These are phyloP conservation scores for Zaprionus taronus DNA, from an alignment of 1,140 invertebrate genomes.

Conservation along the genomic window DNA sequence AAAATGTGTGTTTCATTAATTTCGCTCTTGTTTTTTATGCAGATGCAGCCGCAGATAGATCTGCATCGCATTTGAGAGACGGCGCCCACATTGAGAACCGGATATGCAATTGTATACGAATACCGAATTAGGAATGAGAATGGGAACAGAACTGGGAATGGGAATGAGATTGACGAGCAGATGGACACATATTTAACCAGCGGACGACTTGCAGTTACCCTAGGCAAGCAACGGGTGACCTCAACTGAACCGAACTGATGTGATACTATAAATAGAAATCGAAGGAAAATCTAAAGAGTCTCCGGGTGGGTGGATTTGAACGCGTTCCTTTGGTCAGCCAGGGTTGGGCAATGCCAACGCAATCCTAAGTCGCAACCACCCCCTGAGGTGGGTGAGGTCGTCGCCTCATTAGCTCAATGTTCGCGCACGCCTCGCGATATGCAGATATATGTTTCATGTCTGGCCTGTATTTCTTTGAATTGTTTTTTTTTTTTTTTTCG, in stretches of 20 bases:
- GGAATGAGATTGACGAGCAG: conserved; percentile 56
- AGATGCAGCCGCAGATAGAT: conserved; percentile 38
- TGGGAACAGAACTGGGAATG: conserved; percentile 47
- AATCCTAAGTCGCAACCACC: conserved; percentile 20
- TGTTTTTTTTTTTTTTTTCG: conserved; percentile 37
- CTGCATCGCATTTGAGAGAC: conserved; percentile 46
- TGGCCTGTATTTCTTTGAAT: conserved; percentile 5
- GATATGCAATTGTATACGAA: conserved; percentile 76
- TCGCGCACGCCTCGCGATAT: conserved; percentile 38
- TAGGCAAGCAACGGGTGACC: neutral
- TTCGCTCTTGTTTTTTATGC: conserved; percentile 22
- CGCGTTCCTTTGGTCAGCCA: conserved; percentile 39
- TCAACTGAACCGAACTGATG: neutral
- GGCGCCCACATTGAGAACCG: conserved; percentile 77
- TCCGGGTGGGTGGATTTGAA: neutral
- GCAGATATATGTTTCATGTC: conserved; percentile 60
- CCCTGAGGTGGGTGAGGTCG: conserved; percentile 53
- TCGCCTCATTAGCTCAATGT: conserved; percentile 74
- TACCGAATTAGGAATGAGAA: conserved; percentile 50
- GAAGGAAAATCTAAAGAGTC: neutral
- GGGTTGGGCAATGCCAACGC: neutral
- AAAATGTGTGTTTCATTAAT: conserved; percentile 29
- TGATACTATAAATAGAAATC: conserved; percentile 7
- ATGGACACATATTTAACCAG: conserved; percentile 59
- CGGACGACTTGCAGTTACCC: conserved; percentile 1